Conservation (phyloP, 2,888 invertebrate genomes). For the Frankliniella intonsa region DNA sequence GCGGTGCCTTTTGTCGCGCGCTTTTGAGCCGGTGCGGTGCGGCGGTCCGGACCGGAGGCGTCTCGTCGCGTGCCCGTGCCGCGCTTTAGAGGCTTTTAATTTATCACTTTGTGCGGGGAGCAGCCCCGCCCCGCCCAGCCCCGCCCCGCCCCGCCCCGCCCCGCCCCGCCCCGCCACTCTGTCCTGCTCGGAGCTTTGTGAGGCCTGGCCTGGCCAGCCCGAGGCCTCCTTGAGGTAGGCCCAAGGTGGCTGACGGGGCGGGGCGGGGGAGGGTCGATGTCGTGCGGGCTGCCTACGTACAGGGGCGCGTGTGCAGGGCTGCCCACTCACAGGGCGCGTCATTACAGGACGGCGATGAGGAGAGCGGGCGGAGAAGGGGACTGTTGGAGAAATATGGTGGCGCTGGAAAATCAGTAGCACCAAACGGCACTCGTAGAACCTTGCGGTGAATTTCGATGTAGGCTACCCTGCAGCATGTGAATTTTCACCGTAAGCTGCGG, state of each 20-base stretch:
- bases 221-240: not conserved
- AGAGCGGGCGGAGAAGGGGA: too few relatives aligned
- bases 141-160: not conserved
- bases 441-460: too few relatives aligned
- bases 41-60: not conserved
- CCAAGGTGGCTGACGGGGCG: not conserved
- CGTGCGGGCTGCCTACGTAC: not conserved
- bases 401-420: too few relatives aligned
- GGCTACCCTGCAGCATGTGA: too few relatives aligned
- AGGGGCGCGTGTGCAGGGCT: not conserved
- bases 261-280: not conserved
- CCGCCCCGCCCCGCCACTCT: not conserved
- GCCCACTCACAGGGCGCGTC: not conserved
- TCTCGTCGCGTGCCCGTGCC: too few relatives aligned
- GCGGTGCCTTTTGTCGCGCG: not conserved
- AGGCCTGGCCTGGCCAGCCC: not conserved
- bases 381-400: too few relatives aligned
- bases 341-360: too few relatives aligned
- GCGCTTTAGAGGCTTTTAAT: not conserved
- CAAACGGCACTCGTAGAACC: too few relatives aligned
- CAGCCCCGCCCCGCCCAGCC: not conserved
- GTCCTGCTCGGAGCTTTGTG: too few relatives aligned
- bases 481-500: too few relatives aligned
- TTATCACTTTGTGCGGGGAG: not conserved
- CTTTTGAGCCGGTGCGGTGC: not conserved